These are phyloP conservation scores for Artibeus jamaicensis DNA, from an alignment of 2,797 vertebrate species.

Conservation along the genomic window DNA sequence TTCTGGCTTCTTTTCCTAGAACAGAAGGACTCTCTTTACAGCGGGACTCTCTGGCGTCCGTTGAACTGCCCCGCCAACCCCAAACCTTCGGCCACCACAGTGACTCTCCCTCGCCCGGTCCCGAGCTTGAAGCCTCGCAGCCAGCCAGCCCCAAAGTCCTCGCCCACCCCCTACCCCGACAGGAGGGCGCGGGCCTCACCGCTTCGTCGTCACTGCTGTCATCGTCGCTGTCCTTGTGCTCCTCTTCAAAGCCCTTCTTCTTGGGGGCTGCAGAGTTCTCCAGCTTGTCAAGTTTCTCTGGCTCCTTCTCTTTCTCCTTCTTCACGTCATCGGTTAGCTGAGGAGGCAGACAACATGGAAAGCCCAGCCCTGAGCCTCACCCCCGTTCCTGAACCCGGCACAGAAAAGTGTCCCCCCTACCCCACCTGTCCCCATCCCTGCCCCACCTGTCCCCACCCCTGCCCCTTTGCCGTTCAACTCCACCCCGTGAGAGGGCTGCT, in stretches of 20 bases:
- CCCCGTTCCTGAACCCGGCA: background rate
- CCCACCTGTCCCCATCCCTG: fast-evolving
- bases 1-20: slow-evolving; percentile 89
- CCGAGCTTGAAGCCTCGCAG: fast-evolving
- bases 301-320: slow-evolving; percentile 95
- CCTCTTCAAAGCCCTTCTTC: slow-evolving; percentile 93
- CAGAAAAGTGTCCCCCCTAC: background rate
- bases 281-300: slow-evolving; percentile 89
- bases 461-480: background rate
- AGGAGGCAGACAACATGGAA: background rate
- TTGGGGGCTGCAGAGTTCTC: slow-evolving; percentile 84
- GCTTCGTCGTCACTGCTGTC: slow-evolving; percentile 89
- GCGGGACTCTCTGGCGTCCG: background rate
- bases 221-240: slow-evolving; percentile 89
- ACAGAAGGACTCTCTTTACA: background rate
- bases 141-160: background rate
- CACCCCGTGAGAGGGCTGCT: background rate
- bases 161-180: fast-evolving
- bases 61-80: background rate
- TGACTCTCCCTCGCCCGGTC: fast-evolving
- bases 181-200: slow-evolving; percentile 2
- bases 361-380: no score
- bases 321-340: slow-evolving; percentile 94
- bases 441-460: background rate
- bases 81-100: background rate